These are phyloP conservation scores for Caenorhabditis remanei DNA, from an alignment of 1,140 invertebrate genomes.

Conservation along the genomic window DNA sequence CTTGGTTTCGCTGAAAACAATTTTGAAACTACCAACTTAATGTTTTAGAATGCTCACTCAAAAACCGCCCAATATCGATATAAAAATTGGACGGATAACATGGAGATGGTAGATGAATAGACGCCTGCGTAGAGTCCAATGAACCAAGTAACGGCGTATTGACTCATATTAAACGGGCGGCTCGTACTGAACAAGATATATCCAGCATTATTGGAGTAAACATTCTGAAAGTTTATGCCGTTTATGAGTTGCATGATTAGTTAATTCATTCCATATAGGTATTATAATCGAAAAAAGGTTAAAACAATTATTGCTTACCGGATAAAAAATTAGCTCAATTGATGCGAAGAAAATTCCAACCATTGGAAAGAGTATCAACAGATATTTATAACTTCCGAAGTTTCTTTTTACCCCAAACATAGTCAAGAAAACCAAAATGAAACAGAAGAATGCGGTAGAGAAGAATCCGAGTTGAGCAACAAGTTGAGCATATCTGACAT, in stretches of 20 bases:
- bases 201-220: slow-evolving; percentile 1
- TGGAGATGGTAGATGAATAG: background rate
- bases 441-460: background rate
- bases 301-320: background rate
- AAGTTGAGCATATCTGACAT: background rate
- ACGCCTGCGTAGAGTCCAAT: background rate
- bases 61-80: slow-evolving; percentile 17
- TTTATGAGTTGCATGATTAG: background rate
- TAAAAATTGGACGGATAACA: slow-evolving; percentile 2
- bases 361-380: background rate
- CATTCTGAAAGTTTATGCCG: background rate
- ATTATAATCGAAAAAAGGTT: too few species aligned
- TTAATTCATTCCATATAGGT: too few species aligned
- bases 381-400: background rate
- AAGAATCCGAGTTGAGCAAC: slow-evolving; percentile 12
- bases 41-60: background rate
- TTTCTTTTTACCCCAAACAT: background rate
- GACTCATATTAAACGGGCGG: background rate
- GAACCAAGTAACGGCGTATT: background rate
- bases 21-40: background rate
- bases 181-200: background rate
- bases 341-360: background rate
- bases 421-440: background rate
- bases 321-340: background rate
- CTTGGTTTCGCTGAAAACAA: background rate